phyloP scores from a whole-genome alignment of 2,797 vertebrate species.

The Prunella strophiata region DNA sequence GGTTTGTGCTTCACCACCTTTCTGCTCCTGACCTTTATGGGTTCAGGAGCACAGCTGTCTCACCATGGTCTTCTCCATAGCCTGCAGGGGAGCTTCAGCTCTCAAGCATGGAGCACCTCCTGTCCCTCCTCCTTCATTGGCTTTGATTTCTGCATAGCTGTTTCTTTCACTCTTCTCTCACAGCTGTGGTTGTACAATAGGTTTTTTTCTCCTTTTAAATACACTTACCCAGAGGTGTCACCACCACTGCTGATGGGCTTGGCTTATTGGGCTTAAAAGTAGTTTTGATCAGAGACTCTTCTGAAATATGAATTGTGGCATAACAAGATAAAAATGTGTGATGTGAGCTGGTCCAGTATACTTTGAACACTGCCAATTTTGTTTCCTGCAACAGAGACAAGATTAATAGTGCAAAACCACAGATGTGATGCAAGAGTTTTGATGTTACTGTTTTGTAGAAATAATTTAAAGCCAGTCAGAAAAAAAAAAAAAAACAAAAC shows the following conservation, averaged over 20 bases:
- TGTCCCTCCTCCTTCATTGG: background rate
- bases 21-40: background rate
- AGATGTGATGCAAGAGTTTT: background rate
- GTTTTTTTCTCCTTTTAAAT: background rate
- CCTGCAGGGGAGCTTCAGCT: background rate
- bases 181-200: background rate
- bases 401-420: background rate
- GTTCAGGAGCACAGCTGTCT: background rate
- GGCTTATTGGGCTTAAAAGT: background rate
- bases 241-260: accelerated
- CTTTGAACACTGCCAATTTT: background rate
- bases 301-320: background rate
- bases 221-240: accelerated
- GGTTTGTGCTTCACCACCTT: background rate
- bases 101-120: too few species aligned
- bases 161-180: background rate
- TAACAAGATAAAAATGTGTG: background rate
- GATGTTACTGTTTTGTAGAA: background rate
- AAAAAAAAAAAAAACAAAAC: background rate
- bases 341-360: background rate
- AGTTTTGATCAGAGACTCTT: background rate
- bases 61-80: accelerated
- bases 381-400: background rate
- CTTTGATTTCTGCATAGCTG: background rate
- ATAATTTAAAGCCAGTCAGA: background rate